Base-by-base conservation (phyloP, 2,888 invertebrate species). In the Dryadula phaetusa region DNA sequence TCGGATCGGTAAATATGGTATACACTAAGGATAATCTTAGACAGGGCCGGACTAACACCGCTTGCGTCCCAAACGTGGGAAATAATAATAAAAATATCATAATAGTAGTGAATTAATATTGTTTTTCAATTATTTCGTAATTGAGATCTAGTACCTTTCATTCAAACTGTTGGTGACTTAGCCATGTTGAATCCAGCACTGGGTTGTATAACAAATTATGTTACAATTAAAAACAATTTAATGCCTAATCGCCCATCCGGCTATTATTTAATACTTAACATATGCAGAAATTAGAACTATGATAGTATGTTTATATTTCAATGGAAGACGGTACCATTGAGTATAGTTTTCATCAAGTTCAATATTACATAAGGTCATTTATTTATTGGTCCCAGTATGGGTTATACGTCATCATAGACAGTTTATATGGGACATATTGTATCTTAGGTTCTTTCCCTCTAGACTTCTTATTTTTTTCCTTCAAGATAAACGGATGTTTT, bases 301-400 rank as follows among this genome's bases (percentile, higher is more conserved):
- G 37, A 62, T 32, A 62, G 47, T 54, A 61, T 61, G 54, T 68
- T 68, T 68, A 61, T 61, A 66, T 54, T 71, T 79, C 80, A 80
- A 83, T 84, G 89, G 87, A 89, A 89, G 88, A 88, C 88, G 75
- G 77, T 70, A 72, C 76, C 74, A 75, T 77, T 74, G 73, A 25
- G 20, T 32, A 18, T 18, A 16, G 10, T 28, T 7, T 16, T 49
- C 25, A 25, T 49, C 28, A 52, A 10, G 10, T 52, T 32, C 16
- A 16, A 32, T 52, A 32, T 10, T 10, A 37, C 2, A n/a, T 37
- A 8, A 16, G 32, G 28, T 52, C 16, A n/a, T n/a, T n/a, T 8
- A 25, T 2, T 18, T 16, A 32, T 32, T 28, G 52, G 28, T 18
- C 52, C 16, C n/a, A 25, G 47, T 49, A 49, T 49, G 47, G 47